Conservation (phyloP, 2,888 invertebrate genomes). For the Criorhina ranunculi region DNA sequence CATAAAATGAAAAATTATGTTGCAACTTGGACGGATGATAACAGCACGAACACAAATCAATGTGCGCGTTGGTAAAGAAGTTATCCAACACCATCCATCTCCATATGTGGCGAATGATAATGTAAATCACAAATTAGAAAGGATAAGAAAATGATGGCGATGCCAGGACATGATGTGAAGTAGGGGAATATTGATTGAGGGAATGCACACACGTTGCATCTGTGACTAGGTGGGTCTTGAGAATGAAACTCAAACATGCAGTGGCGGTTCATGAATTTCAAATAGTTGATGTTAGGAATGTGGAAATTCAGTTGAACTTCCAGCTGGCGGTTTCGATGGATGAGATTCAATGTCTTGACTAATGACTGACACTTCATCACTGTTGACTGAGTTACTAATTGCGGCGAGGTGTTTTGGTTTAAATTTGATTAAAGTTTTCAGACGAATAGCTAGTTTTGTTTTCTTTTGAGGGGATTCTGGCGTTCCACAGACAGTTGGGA, state of each 20-base stretch:
- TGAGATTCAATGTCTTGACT: slow-evolving; percentile 27
- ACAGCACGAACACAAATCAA: slow-evolving; percentile 73
- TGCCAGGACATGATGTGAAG: slow-evolving; percentile 43
- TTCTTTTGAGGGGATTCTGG: too few species aligned
- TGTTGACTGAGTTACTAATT: slow-evolving; percentile 41
- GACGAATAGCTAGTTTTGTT: too few species aligned
- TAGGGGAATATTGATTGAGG: slow-evolving; percentile 55
- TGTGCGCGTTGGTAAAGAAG: slow-evolving; percentile 52
- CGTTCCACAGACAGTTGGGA: too few species aligned
- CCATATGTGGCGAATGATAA: slow-evolving; percentile 73
- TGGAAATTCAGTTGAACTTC: slow-evolving; percentile 4
- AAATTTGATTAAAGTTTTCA: too few species aligned
- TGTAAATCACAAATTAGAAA: slow-evolving; percentile 76
- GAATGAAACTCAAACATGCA: slow-evolving; percentile 36
- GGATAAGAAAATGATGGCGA: slow-evolving; percentile 68
- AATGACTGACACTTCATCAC: neutral
- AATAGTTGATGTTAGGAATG: slow-evolving; percentile 44
- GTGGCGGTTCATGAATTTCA: slow-evolving; percentile 58
- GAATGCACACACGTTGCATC: slow-evolving; percentile 43
- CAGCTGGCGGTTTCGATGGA: slow-evolving; percentile 19
- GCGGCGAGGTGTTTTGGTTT: slow-evolving; percentile 3
- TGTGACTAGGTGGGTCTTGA: slow-evolving; percentile 6
- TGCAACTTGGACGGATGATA: slow-evolving; percentile 75
- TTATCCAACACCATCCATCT: slow-evolving; percentile 45
- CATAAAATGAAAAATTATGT: slow-evolving; percentile 76